Base-by-base conservation (phyloP, 2,888 invertebrate genomes). In the Iphiclides podalirius region DNA sequence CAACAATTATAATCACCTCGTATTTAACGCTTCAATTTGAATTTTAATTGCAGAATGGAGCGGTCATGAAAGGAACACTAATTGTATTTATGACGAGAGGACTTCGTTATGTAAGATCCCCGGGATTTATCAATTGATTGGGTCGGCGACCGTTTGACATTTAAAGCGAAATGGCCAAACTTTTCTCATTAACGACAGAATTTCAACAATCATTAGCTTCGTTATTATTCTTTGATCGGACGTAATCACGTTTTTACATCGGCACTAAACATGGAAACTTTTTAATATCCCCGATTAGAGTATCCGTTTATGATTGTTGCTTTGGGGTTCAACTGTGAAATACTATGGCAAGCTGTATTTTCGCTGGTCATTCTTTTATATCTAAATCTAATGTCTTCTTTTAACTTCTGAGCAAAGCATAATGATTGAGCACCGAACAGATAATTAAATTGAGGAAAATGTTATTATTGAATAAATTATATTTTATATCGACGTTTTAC, bases 131-230 rank as follows among this genome's bases (percentile, higher is more conserved):
- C 42, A 38, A 33, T 31, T 33, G 37, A 42, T 42, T 31, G 23
- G 37, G 42, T 42, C 37, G 8, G 11, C 20, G 15, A 33, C 31
- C 37, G 37, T 12, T 49, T 43, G 49, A 49, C 39, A 44, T 44
- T 49, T 26, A 44, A 44, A 44, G 34, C 34, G 44, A 44, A 44
- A 49, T 35, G 20, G 17, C 17, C 23, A 31, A 44, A 49, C 23
- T 49, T 49, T 49, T 39, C 43, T 39, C 43, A 49, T 49, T 43
- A 43, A 43, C 11, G 9, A 33, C n/a, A 13, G 16, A 26, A 23
- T 4, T 49, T 39, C 23, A 33, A 15, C 48, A 33, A 34, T 43
- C 34, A 39, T 39, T 39, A 3, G 17, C 43, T 41, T 31, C 26
- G 39, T 35, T 43, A 35, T 11, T 35, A 15, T 31, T 36, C 16